Base-by-base conservation (phyloP, 1,140 invertebrate species). In the Papilio glaucus region DNA sequence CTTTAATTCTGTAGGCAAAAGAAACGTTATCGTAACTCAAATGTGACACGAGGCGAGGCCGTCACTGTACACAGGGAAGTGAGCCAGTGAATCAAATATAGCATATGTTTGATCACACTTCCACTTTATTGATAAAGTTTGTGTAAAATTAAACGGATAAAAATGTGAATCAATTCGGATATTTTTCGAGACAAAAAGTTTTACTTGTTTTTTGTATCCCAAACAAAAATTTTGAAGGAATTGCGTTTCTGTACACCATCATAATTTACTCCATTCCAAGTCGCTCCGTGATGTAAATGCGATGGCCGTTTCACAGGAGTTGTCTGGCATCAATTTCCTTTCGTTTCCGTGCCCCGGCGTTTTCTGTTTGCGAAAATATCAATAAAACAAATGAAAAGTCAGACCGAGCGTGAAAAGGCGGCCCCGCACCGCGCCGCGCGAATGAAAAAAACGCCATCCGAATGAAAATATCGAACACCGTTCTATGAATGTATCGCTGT, bases 311-410 rank as follows among this genome's bases (percentile, higher is more conserved):
- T 24, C 49, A 53, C 21, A 53, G 49, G 49, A 53, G 21, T 53
- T 53, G 18, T 53, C 18, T 53, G 10, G 49, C 49, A 26, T 53
- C 49, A 53, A 53, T 53, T 53, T 53, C 49, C 9, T 53, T 49
- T 53, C 49, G n/a, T 9, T 21, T 9, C 12, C 8, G 29, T 26
- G 12, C 21, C 49, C 8, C 49, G 49, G 0, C 18, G 49, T 57
- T 49, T 49, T 49, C 18, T 49, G 7, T 49, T 26, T 26, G 49
- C 9, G 24, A 33, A 57, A 57, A 57, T 57, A 57, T 57, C 49
- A 57, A 57, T 57, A 57, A 57, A 57, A 57, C 49, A 57, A 57
- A 57, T 57, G 49, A 57, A 57, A 57, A 57, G 49, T 24, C 21
- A 26, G 49, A 21, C 18, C 21, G 49, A 57, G 21, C 49, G 49